Conservation (phyloP, 2,888 invertebrate species). For the Idaea biselata region DNA sequence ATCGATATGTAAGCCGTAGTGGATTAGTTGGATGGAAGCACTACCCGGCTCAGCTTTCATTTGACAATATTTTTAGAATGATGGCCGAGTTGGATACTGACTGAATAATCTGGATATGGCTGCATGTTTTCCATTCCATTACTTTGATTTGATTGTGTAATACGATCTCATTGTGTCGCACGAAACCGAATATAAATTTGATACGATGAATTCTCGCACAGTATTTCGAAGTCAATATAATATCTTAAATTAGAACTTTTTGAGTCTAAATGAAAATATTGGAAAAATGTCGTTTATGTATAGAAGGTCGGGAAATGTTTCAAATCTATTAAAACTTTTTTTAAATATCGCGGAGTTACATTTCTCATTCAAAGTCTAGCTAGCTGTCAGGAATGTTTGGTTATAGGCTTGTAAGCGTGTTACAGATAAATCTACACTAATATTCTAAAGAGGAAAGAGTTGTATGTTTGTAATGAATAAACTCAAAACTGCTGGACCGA, state of each 20-base stretch:
- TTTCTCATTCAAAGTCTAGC: background rate
- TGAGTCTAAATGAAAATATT: background rate
- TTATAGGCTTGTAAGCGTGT: background rate
- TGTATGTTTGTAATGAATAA: no score
- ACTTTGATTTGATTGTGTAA: background rate
- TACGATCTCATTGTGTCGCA: background rate
- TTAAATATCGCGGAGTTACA: background rate
- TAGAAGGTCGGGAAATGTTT: background rate
- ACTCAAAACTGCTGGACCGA: no score
- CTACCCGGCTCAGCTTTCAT: background rate
- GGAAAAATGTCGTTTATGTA: background rate
- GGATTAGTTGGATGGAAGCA: slow-evolving; percentile 28
- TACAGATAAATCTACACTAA: no score
- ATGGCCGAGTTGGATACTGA: background rate
- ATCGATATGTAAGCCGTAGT: slow-evolving; percentile 29
- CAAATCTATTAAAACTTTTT: background rate
- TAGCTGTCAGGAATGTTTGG: background rate
- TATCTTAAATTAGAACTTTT: no score
- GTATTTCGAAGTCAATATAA: no score
- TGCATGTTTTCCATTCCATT: background rate
- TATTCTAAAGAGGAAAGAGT: no score
- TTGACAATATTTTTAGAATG: slow-evolving; percentile 16
- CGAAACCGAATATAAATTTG: background rate
- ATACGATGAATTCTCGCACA: background rate
- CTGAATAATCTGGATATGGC: background rate